phyloP scores from a whole-genome alignment of 2,113 vertebrate genomes.

The Sphyrna mokarran region DNA sequence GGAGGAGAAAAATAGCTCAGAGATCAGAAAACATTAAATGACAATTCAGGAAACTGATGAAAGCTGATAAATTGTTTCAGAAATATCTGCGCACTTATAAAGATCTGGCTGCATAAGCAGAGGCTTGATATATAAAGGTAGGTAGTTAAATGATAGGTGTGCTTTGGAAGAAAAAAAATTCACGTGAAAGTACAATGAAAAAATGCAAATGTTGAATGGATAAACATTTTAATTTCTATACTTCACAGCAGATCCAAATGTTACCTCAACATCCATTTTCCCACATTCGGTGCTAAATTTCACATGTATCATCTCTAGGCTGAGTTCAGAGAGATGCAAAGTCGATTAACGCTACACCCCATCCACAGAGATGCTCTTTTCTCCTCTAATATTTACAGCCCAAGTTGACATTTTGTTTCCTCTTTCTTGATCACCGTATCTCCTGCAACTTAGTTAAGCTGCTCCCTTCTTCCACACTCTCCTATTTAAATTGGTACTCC shows the following conservation, averaged over 20 bases:
- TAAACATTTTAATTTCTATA: not conserved
- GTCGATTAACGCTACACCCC: not conserved
- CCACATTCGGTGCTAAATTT: not conserved
- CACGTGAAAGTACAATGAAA: not conserved
- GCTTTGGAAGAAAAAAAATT: not conserved
- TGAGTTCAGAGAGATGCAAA: not conserved
- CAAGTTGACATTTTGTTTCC: not conserved
- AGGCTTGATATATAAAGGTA: not conserved
- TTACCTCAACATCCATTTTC: slow-evolving; percentile 1
- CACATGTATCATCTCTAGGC: not conserved
- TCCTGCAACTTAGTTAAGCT: not conserved
- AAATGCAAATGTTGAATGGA: not conserved
- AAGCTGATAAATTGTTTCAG: not conserved
- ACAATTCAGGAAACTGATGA: not conserved
- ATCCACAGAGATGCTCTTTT: not conserved
- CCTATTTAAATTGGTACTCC: not conserved
- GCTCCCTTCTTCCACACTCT: not conserved
- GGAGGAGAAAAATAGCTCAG: no score
- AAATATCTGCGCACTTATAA: not conserved
- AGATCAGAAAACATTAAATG: no score
- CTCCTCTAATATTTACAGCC: not conserved
- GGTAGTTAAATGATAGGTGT: not conserved
- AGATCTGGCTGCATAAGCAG: not conserved
- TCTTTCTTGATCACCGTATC: not conserved
- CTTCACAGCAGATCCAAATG: not conserved